Conservation (phyloP, 2,797 vertebrate species). For the Sciurus vulgaris region DNA sequence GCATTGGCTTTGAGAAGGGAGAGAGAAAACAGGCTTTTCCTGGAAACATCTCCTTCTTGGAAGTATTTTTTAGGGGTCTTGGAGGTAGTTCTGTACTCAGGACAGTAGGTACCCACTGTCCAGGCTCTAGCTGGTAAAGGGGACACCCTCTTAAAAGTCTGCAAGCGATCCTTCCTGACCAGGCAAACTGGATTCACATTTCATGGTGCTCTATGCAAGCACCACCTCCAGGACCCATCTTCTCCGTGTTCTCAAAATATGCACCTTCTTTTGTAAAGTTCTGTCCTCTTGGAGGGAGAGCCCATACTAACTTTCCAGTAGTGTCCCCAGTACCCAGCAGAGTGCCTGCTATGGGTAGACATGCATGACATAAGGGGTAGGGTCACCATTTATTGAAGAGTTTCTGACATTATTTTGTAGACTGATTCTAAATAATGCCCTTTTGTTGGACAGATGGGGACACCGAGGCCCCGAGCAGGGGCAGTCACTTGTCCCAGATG, state of each 20-base stretch:
- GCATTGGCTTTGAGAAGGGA: conserved; percentile 28
- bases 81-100: not conserved
- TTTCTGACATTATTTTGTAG: not conserved
- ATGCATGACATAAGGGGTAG: not conserved
- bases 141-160: not conserved
- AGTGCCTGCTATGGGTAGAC: not conserved
- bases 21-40: conserved; percentile 26
- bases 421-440: not conserved
- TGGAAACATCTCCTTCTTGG: not conserved
- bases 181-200: not conserved
- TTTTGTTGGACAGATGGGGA: not conserved
- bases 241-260: not conserved
- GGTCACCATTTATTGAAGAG: not conserved
- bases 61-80: not conserved
- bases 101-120: not conserved
- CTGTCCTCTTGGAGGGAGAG: not conserved
- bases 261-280: not conserved
- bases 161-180: not conserved
- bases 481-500: not conserved
- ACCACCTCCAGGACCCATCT: not conserved
- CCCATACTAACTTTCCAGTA: not conserved
- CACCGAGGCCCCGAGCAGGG: not conserved
- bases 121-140: not conserved
- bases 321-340: not conserved
- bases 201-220: not conserved